Percentiles rank a stretch among this genome's conserved stretches.
These are phyloP conservation scores for Hemicordylus capensis DNA, from an alignment of 2,113 vertebrate genomes.

Conservation along the genomic window DNA sequence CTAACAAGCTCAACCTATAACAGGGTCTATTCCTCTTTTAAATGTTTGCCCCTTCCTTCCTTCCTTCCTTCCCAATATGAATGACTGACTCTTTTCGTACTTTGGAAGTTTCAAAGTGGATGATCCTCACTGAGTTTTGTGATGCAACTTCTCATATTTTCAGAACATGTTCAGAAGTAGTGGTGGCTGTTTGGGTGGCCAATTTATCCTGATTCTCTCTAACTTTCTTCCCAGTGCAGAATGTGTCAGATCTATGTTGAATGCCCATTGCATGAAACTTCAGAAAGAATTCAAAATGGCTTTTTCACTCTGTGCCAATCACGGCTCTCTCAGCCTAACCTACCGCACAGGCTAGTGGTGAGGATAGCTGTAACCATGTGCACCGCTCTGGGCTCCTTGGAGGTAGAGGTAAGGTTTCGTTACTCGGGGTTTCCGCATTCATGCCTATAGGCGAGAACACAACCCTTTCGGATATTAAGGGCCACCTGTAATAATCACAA, in stretches of 20 bases:
- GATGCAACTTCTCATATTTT: background rate
- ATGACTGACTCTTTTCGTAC: background rate
- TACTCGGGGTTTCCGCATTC: too few relatives aligned
- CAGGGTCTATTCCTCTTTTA: background rate
- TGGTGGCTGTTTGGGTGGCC: background rate
- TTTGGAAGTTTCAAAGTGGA: background rate
- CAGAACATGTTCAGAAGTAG: background rate
- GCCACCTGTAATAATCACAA: too few relatives aligned
- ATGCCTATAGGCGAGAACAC: too few relatives aligned
- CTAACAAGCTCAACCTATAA: conserved; percentile 8
- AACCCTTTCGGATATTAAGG: too few relatives aligned
- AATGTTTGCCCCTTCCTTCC: background rate
- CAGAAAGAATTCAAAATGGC: background rate
- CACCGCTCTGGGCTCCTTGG: too few relatives aligned
- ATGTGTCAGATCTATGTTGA: background rate
- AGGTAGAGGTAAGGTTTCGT: too few relatives aligned
- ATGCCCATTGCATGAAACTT: background rate
- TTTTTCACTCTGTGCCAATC: too few relatives aligned
- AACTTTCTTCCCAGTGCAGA: background rate
- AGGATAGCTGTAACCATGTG: too few relatives aligned
- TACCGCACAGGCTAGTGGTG: too few relatives aligned
- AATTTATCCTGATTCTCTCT: background rate
- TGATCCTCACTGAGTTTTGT: background rate
- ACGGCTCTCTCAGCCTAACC: too few relatives aligned
- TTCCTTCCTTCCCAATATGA: background rate